These are phyloP conservation scores for Nymphicus hollandicus DNA, from an alignment of 2,113 vertebrate species.

Conservation along the genomic window DNA sequence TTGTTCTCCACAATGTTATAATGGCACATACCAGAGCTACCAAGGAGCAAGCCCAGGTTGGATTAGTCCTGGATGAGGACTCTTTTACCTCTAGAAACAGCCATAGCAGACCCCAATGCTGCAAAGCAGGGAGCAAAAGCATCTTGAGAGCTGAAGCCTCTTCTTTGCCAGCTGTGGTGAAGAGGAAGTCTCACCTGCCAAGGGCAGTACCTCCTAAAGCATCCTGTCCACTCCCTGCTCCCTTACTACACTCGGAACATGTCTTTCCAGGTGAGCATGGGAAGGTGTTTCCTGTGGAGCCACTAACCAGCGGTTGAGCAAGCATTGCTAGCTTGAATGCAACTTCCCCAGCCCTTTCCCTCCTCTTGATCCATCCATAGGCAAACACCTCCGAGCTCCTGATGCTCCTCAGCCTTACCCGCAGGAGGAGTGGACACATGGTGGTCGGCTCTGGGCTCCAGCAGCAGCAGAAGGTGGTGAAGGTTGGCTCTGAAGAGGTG, in stretches of 20 bases:
- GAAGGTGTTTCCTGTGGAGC: slow-evolving; percentile 45
- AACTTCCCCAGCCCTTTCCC: not conserved
- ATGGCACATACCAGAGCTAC: rapidly evolving
- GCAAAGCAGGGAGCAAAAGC: not conserved
- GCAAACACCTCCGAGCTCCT: not conserved
- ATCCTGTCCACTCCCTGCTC: not conserved
- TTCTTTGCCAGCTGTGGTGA: not conserved
- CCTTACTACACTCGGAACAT: not conserved
- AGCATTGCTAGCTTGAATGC: not conserved
- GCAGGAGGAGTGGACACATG: rapidly evolving
- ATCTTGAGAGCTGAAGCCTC: not conserved
- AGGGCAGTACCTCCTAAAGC: not conserved
- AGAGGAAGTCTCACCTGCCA: not conserved
- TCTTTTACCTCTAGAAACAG: not conserved
- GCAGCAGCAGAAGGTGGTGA: not conserved
- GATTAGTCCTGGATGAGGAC: not conserved
- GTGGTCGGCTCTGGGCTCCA: rapidly evolving
- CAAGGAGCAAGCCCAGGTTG: not conserved
- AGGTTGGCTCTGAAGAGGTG: not conserved
- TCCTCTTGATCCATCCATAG: not conserved
- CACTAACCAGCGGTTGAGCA: slow-evolving; percentile 40
- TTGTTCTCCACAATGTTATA: not conserved
- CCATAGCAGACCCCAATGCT: not conserved
- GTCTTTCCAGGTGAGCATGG: slow-evolving; percentile 22
- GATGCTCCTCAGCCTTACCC: not conserved